Base-by-base conservation (phyloP, 1,140 invertebrate genomes). In the Drosophila quadrilineata region DNA sequence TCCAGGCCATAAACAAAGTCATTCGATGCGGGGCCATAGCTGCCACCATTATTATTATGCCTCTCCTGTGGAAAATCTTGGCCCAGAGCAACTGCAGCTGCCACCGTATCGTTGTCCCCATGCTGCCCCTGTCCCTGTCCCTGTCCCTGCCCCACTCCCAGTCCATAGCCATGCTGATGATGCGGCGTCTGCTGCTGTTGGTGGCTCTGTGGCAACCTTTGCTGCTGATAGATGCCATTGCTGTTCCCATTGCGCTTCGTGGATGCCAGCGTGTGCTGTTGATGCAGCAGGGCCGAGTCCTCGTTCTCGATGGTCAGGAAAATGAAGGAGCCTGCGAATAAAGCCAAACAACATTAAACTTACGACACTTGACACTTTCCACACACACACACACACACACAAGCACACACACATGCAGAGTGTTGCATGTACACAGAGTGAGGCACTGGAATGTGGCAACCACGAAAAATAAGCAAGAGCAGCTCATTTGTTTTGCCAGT, bases 281-380 rank as follows among this genome's bases (percentile, higher is more conserved):
- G 94, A 76, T 92, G 92, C 69, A 93, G 92, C 70, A 93, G 93
- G 90, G 77, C 77, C 24, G 91, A 94, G 87, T 92, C 92, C 80
- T 91, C 94, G 29, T 94, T 95, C 91, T 98, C 97, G 26, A 98
- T 95, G 12, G 95, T 94, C 29, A 97, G 91, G 88, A 99, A 99
- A 72, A 98, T 95, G 85, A 98, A 95, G 26, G 97, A 97, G 10
- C 96, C 96, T 41, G 72, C 46, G 63, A 75, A 53, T 26, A 60
- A 26, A 53, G 9, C 35, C 45, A 26, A 19, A 38, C 40, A 48
- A 58, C 16, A 36, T 49, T 56, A 57, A 12, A 49, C 41, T 41
- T 43, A 21, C 21, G 46, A 31, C 21, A 53, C 22, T 16, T 35
- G 3, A 29, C 40, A 41, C 24, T 6, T 40, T 33, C 21, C 40